Evolutionary conservation across 35 echinoderm and acorn worm genomes (phyloP), one percentile per base, ranked within the genome.

Genomic region (Lytechinus pictus): DNA sequence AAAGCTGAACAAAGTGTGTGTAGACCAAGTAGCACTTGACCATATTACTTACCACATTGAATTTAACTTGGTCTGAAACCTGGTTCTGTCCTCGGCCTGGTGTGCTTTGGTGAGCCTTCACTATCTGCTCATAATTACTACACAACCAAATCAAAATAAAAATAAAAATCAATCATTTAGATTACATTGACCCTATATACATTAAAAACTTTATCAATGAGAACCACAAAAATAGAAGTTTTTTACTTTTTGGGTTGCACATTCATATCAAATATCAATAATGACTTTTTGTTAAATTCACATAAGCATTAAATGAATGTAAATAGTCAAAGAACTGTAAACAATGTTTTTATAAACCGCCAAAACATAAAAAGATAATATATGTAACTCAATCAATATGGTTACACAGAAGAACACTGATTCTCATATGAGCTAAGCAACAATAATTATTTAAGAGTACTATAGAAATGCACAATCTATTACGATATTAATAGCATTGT

Each of bases 111-210:
- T 99, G 98, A 27, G 98, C 98, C 94, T 99, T 99, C 9, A 99
- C 98, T 55, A 99, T 99, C 95, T 99, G 98, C 94, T 99, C 98
- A 95, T 99, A 99, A 89, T 99, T 99, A 14, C 98, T 99, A 95
- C 54, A 53, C 89, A 27, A 96, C 91, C 89, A 95, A 72, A 93
- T 16, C 29, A 9, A 54, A 95, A 56, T 86, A 44, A 44, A 13
- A 53, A 27, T 94, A 72, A 93, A 72, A 27, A 55, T 16, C 33
- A 95, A 92, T n/a, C 9, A 29, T 28, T 87, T 94, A 21, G 13
- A 54, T 21, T 94, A 14, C 53, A 52, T 57, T 9, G 0, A 52
- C 92, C 54, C 54, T 55, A 54, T n/a, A 93, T 3, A 52, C 56
- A 58, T 7, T 9, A 58, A 9, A 58, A 13, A 8, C 66, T 24